Evolutionary conservation across 1,140 invertebrate genomes (phyloP).

Genomic region (Neelides sp.): DNA sequence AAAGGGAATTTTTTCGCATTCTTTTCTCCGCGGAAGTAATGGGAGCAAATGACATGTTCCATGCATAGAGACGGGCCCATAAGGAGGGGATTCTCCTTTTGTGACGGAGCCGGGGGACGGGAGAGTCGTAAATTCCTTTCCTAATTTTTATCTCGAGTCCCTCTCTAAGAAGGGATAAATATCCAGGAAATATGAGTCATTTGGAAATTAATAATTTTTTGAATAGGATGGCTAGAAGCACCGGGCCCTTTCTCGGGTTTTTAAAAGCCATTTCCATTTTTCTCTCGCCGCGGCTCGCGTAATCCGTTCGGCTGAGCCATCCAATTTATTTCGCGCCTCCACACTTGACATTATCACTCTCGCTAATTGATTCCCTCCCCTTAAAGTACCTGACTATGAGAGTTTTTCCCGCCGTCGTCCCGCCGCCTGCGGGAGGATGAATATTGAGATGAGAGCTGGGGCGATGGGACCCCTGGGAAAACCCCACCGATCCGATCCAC

Average conservation of each 20-base stretch:
- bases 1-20: slow-evolving; percentile 24
- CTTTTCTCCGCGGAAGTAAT: slow-evolving; percentile 17
- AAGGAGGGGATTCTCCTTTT: neutral
- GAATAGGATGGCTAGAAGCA: neutral
- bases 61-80: slow-evolving; percentile 4
- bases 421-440: too few species aligned
- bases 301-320: slow-evolving; percentile 7
- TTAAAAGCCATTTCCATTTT: slow-evolving; percentile 21
- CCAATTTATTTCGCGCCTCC: slow-evolving; percentile 17
- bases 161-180: slow-evolving; percentile 22
- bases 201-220: slow-evolving; percentile 27
- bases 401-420: too few species aligned
- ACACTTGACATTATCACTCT: slow-evolving; percentile 23
- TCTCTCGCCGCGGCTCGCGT: slow-evolving; percentile 3
- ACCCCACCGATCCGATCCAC: slow-evolving; percentile 23
- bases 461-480: slow-evolving; percentile 29
- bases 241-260: slow-evolving; percentile 13
- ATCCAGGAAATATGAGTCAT: slow-evolving; percentile 27
- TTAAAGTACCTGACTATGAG: slow-evolving; percentile 21
- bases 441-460: slow-evolving; percentile 28
- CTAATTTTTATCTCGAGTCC: slow-evolving; percentile 24
- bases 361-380: slow-evolving; percentile 23
- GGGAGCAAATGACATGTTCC: slow-evolving; percentile 17
- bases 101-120: neutral
- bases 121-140: slow-evolving; percentile 22